Base-by-base conservation (phyloP, 2,888 invertebrate genomes). In the Drosophila basisetae region DNA sequence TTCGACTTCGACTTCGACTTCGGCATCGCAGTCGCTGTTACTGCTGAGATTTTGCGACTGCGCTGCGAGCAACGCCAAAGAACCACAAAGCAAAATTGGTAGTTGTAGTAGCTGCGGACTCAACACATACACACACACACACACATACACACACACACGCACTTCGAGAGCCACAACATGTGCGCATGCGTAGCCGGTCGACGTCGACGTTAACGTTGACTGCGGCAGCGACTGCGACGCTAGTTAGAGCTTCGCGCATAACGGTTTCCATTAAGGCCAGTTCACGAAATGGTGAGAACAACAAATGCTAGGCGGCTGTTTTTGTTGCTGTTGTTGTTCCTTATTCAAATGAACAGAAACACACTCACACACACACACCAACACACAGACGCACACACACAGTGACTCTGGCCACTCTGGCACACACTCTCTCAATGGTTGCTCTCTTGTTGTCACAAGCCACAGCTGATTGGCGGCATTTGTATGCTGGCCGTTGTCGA, bases 181-280 rank as follows among this genome's bases (percentile, higher is more conserved):
- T 89, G 89, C 88, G 90, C 83, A 82, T 81, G 83, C 90, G 89
- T 90, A 76, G 80, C 74, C 75, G 83, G 58, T 73, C 70, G 70
- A 65, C 63, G 83, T 37, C 56, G 66, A 37, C 65, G 80, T 30
- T 37, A 73, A 35, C 50, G 49, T n/a, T 47, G 54, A n/a, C 61
- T 25, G 16, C 58, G 67, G 33, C 67, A 18, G 39, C 50, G 71
- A 52, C 71, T 37, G 75, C 76, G 76, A 76, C 81, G 81, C 73
- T 80, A 80, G 82, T 84, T 80, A 72, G 69, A 79, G 84, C 84
- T 79, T 71, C 84, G 91, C 91, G 90, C 86, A 92, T 93, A 93
- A 93, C 93, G 93, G 93, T 93, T 92, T 92, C 88, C 92, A 92
- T 92, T 92, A 92, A 92, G 92, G 93, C 92, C 93, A 92, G 83